phyloP scores from a whole-genome alignment of 1,140 invertebrate species.

The Pemphigus obesinymphae region DNA sequence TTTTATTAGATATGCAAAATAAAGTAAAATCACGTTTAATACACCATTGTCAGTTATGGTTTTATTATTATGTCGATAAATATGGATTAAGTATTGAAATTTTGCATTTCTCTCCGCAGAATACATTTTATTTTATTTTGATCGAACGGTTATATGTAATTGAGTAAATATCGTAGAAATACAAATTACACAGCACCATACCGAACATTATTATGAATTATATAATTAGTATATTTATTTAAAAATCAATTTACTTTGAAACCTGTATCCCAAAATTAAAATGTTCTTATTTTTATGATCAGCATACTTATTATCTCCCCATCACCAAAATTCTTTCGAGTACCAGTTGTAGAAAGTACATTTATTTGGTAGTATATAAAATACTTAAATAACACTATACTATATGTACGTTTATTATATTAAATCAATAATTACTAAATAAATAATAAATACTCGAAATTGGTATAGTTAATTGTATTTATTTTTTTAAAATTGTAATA shows the following conservation, averaged over 20 bases:
- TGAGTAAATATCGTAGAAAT: background rate
- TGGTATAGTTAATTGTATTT: too few species aligned
- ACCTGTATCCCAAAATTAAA: too few species aligned
- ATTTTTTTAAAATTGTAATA: too few species aligned
- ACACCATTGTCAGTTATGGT: background rate
- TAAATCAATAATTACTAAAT: background rate
- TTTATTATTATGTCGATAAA: too few species aligned
- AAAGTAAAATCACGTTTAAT: background rate
- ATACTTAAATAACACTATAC: too few species aligned
- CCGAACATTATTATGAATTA: background rate
- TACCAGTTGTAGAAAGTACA: too few species aligned
- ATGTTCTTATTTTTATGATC: too few species aligned
- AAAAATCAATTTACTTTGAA: background rate
- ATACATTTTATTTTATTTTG: background rate
- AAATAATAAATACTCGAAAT: background rate
- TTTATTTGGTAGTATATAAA: too few species aligned
- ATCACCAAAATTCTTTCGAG: too few species aligned
- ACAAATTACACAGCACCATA: background rate
- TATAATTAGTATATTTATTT: background rate
- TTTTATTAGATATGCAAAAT: background rate
- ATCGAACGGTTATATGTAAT: background rate
- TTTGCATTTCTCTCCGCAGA: background rate
- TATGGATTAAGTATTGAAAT: too few species aligned
- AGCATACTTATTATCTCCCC: too few species aligned
- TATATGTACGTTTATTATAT: too few species aligned